These are phyloP conservation scores for Amitus sp. DNA, from an alignment of 2,888 invertebrate species.

Conservation along the genomic window DNA sequence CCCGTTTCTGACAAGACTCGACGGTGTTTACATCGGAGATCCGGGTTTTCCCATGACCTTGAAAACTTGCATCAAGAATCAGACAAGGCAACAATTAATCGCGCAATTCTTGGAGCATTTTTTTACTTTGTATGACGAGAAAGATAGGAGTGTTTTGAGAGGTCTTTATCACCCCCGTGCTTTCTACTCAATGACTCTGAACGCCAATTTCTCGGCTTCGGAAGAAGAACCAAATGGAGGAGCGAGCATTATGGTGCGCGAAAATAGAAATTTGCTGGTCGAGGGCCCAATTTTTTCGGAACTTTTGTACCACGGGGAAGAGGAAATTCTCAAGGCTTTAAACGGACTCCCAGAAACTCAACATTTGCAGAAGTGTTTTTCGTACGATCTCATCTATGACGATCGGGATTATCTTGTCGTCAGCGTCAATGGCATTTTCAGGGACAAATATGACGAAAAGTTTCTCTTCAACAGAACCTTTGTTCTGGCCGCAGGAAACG, in stretches of 20 bases:
- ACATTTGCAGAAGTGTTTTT: conserved; percentile 69
- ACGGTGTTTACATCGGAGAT: conserved; percentile 65
- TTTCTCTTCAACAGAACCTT: conserved; percentile 72
- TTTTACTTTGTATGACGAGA: conserved; percentile 74
- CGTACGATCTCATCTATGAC: conserved; percentile 50
- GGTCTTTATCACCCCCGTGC: conserved; percentile 75
- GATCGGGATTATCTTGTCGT: conserved; percentile 55
- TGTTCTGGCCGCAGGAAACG: conserved; percentile 66
- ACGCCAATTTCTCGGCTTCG: conserved; percentile 34
- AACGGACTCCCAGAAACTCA: conserved; percentile 67
- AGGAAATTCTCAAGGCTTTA: conserved; percentile 50
- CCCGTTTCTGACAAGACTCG: conserved; percentile 68
- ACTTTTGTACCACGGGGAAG: conserved; percentile 49
- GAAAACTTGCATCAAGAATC: conserved; percentile 43
- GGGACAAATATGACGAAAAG: conserved; percentile 58
- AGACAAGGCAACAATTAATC: conserved; percentile 61
- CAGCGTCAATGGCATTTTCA: conserved; percentile 69
- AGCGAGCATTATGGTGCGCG: conserved; percentile 42
- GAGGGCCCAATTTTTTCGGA: conserved; percentile 39
- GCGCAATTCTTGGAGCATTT: conserved; percentile 75
- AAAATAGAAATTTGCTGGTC: conserved; percentile 66
- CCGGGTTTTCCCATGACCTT: conserved; percentile 46
- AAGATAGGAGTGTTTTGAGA: conserved; percentile 68
- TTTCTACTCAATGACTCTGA: conserved; percentile 70
- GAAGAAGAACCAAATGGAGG: no score